Conservation (phyloP, 2,113 vertebrate genomes). For the Dipodomys ordii region DNA sequence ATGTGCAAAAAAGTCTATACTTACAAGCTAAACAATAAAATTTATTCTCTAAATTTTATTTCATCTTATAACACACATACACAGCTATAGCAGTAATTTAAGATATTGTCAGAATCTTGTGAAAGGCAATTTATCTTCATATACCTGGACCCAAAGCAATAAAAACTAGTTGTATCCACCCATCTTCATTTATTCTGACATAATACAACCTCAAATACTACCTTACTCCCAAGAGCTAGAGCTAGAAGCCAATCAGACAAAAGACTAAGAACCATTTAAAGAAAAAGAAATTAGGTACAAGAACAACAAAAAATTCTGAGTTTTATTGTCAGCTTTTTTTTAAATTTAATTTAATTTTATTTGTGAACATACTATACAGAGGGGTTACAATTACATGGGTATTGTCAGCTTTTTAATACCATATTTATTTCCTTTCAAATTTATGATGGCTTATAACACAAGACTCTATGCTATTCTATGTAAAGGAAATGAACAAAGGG, state of each 20-base stretch:
- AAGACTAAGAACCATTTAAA: too few relatives aligned
- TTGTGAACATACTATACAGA: too few relatives aligned
- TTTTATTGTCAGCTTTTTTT: neutral
- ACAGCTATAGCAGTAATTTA: neutral
- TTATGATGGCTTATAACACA: constrained; percentile 3
- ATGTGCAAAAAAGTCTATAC: neutral
- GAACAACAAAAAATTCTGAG: too few relatives aligned
- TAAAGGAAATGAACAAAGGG: neutral
- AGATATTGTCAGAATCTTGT: neutral
- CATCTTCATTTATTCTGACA: neutral
- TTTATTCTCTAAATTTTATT: constrained; percentile 11
- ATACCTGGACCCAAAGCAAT: neutral
- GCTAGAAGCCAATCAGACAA: neutral
- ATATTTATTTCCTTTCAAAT: constrained; percentile 1
- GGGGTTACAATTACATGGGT: too few relatives aligned
- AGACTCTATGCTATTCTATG: neutral
- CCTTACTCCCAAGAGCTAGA: neutral
- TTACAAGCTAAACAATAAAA: neutral
- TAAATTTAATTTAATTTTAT: too few relatives aligned
- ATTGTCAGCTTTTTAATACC: neutral
- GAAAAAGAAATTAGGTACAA: too few relatives aligned
- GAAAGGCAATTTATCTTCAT: neutral
- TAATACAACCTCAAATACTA: neutral
- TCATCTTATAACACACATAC: neutral
- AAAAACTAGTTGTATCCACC: neutral